Base-by-base conservation (phyloP, 2,888 invertebrate species). In the Ypsolopha sequella region DNA sequence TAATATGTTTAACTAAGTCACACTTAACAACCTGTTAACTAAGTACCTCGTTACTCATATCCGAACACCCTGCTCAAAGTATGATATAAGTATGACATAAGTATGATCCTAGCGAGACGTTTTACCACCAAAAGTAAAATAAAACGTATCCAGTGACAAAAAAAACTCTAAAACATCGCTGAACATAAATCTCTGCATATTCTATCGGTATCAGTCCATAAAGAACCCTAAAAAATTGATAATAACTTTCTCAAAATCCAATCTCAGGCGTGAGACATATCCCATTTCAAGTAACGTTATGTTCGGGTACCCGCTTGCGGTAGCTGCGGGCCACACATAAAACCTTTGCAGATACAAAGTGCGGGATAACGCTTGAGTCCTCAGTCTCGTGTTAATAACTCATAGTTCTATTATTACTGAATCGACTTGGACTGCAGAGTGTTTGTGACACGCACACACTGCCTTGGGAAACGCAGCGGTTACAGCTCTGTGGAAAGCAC, bases 331-430 rank as follows among this genome's bases (percentile, higher is more conserved):
- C 67, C 60, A 59, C 61, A 67, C 71, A 70, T 78, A 72, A 74
- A 70, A 71, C 64, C 69, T 70, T 68, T 66, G 70, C 65, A 63
- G 66, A 68, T 63, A 68, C 69, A 68, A 66, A 38, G 38, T 67
- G 66, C 64, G 62, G 73, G 76, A 75, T 70, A 70, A 62, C 65
- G 55, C 53, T 57, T 11, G 43, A 11, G 43, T 43, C 7, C 11
- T 33, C 33, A 7, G 45, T 9, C 38, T 36, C 11, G 39, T 48
- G 39, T 39, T 48, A 48, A 48, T 48, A 48, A 39, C 46, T 46
- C 46, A 46, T 46, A 35, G 24, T 46, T 46, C 46, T 46, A 46
- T 46, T 46, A 46, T 46, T 46, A 46, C 44, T 11, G 6, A 44
- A 13, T 14, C 6, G 6, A 14, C 44, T 13, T 13, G 44, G 14